phyloP scores from a whole-genome alignment of 2,113 vertebrate species.

The Suncus etruscus region DNA sequence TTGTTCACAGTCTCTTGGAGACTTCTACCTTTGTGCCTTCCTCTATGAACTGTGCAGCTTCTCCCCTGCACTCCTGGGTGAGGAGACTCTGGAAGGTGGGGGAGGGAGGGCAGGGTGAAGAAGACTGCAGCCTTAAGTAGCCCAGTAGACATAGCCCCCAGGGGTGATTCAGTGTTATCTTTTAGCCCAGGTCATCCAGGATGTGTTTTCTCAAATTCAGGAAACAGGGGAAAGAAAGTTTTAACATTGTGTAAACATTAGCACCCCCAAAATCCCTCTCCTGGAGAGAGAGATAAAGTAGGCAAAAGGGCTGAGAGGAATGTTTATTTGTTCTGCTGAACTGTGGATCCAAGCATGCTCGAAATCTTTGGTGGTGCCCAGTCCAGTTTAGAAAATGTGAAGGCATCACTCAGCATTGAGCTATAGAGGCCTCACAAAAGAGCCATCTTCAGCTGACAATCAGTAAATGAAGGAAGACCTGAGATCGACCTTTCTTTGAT shows the following conservation, averaged over 20 bases:
- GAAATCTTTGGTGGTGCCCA: constrained; percentile 82
- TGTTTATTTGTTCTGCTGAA: constrained; percentile 89
- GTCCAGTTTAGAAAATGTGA: constrained; percentile 86
- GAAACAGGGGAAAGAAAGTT: constrained; percentile 94
- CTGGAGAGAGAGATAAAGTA: constrained; percentile 90
- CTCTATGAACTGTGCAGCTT: constrained; percentile 46
- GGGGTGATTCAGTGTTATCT: constrained; percentile 86
- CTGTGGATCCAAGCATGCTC: constrained; percentile 81
- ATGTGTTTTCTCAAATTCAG: constrained; percentile 90
- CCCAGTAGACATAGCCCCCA: constrained; percentile 40
- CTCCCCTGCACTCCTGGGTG: constrained; percentile 26
- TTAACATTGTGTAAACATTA: constrained; percentile 92
- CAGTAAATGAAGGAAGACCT: constrained; percentile 85
- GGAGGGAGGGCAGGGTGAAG: not conserved
- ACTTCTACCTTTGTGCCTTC: constrained; percentile 70
- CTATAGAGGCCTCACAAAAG: constrained; percentile 83
- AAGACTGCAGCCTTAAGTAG: constrained; percentile 48
- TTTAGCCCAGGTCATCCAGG: constrained; percentile 88
- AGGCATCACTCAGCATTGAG: constrained; percentile 90
- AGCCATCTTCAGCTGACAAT: constrained; percentile 86
- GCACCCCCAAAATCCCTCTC: constrained; percentile 87
- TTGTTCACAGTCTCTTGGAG: constrained; percentile 80
- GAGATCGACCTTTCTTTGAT: constrained; percentile 88
- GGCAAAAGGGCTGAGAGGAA: constrained; percentile 68
- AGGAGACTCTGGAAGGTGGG: not conserved